Percentiles rank a stretch among this genome's conserved stretches.
Conservation (phyloP, 2,888 invertebrate species). For the Eupithecia pulchellata region DNA sequence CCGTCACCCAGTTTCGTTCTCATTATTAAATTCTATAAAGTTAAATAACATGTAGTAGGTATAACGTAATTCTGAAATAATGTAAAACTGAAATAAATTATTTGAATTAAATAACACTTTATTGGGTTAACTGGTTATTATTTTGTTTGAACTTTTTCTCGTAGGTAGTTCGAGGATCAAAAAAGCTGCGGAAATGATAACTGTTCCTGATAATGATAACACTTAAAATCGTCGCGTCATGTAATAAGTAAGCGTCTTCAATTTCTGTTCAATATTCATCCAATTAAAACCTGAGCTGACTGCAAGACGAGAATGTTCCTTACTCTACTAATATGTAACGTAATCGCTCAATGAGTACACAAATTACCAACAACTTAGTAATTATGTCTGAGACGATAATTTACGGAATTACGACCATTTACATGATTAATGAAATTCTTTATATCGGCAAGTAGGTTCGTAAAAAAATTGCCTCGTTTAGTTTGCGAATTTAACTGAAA, state of each 20-base stretch:
- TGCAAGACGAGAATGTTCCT: neutral
- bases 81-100: too few species aligned
- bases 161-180: too few species aligned
- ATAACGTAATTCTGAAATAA: too few species aligned
- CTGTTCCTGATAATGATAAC: neutral
- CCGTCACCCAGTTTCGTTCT: neutral
- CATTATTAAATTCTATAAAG: neutral
- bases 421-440: neutral
- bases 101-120: too few species aligned
- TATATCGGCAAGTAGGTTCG: neutral
- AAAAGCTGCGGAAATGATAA: neutral
- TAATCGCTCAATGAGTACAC: neutral
- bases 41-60: too few species aligned
- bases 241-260: neutral
- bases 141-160: too few species aligned
- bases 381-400: too few species aligned
- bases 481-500: neutral
- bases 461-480: conserved; percentile 2
- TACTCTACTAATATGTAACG: neutral
- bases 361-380: neutral
- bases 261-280: neutral
- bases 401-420: neutral
- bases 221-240: neutral
- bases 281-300: neutral
- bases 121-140: too few species aligned